Conservation (phyloP, 2,797 vertebrate genomes). For the Serranus cabrilla region DNA sequence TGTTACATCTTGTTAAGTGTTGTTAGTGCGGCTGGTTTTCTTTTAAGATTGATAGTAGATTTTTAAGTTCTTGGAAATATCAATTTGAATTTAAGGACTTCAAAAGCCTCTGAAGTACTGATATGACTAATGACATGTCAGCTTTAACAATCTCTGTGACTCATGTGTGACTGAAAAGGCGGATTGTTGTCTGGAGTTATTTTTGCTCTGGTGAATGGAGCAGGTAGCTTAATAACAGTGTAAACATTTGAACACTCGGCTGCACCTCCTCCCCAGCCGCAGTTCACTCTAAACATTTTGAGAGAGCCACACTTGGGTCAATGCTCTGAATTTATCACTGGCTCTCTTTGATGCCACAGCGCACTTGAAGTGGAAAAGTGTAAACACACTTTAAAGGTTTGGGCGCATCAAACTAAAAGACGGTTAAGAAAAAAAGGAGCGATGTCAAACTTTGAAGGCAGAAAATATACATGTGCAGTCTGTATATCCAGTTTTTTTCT, state of each 20-base stretch:
- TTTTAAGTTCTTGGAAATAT: constrained; percentile 1
- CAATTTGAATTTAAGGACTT: constrained; percentile 6
- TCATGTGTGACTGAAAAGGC: constrained; percentile 13
- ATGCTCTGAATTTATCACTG: constrained; percentile 47
- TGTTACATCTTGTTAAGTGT: constrained; percentile 40
- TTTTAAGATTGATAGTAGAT: not conserved
- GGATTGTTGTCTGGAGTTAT: not conserved
- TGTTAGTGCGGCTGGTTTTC: not conserved
- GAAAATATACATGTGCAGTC: constrained; percentile 1
- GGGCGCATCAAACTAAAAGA: constrained; percentile 23
- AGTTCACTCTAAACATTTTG: constrained; percentile 50
- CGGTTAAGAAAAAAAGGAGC: not conserved
- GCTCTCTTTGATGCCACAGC: constrained; percentile 52
- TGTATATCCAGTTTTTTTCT: constrained; percentile 5
- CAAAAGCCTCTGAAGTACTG: not conserved
- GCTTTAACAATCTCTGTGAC: not conserved
- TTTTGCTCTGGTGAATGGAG: constrained; percentile 7
- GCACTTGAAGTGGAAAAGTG: constrained; percentile 51
- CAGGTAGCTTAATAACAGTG: constrained; percentile 39
- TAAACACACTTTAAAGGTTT: constrained; percentile 48
- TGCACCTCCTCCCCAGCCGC: constrained; percentile 15
- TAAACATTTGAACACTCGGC: constrained; percentile 50
- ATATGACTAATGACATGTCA: not conserved
- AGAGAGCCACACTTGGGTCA: constrained; percentile 41
- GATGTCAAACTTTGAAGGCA: constrained; percentile 12